Base-by-base conservation (phyloP, 2,888 invertebrate species). In the Palloptera scutellata region DNA sequence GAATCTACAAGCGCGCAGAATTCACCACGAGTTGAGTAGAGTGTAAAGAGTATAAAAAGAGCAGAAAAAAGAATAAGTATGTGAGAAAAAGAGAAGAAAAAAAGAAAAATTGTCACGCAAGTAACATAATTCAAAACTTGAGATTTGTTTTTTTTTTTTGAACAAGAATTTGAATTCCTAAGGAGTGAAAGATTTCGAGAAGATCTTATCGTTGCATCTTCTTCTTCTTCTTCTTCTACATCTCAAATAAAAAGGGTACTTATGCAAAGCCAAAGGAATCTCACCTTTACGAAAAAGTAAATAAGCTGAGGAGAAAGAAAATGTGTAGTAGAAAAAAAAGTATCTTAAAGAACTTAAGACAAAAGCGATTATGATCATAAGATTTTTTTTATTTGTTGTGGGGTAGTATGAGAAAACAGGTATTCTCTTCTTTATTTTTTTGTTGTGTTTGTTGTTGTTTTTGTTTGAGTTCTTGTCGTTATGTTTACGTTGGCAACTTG, bases 401-500 rank as follows among this genome's bases (percentile, higher is more conserved):
- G 42, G 53, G 17, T 13, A 51, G 17, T 13, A 51, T 68, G 62
- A 30, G 30, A 30, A 60, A 72, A 66, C 69, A 69, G 70, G 71
- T 71, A 68, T 73, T 67, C 55, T 48, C 61, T 66, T 68, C 66
- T 72, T 69, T 63, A 61, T 63, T 61, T 66, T 41, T 19, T 54
- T 42, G 51, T 67, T 66, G 20, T 70, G 45, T 65, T 69, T 68
- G 67, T 61, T 66, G 67, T 71, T 71, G 70, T 73, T 71, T 48
- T 59, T 63, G 58, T 30, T 30, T 30, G 30, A 30, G 30, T 48
- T 63, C n/a, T 64, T 62, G 19, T 57, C 55, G 55, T 42, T 74
- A 75, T 76, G 76, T 79, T 79, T 78, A 78, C 79, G 79, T 80
- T 79, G 78, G 78, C 75, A 79, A 78, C 81, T 79, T 81, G 80